Conservation (phyloP, 1,140 invertebrate genomes). For the Episyrphus balteatus region DNA sequence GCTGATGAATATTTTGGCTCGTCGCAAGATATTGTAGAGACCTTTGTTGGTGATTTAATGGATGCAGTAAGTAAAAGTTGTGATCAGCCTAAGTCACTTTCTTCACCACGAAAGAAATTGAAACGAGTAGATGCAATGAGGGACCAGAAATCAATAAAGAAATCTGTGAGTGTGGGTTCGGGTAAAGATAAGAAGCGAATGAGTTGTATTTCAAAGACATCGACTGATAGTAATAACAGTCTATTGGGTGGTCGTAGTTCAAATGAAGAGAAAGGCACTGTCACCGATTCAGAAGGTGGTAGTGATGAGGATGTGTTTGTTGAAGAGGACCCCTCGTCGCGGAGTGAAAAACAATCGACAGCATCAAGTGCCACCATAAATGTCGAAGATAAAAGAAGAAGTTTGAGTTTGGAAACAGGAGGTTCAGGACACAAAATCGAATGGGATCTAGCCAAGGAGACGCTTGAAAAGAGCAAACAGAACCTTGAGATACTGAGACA, state of each 20-base stretch:
- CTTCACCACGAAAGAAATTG: conserved; percentile 5
- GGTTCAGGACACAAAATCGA: conserved; percentile 18
- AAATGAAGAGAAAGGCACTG: background rate
- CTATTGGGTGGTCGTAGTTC: conserved; percentile 10
- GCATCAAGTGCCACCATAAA: conserved; percentile 17
- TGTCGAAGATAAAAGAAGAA: conserved; percentile 35
- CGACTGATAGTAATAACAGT: conserved; percentile 31
- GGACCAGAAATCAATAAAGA: conserved; percentile 8
- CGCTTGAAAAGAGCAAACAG: conserved; percentile 33
- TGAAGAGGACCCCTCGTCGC: conserved; percentile 3
- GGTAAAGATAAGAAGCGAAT: conserved; percentile 27
- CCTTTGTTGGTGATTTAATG: conserved; percentile 46
- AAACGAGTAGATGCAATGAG: conserved; percentile 5
- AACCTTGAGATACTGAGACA: conserved; percentile 33
- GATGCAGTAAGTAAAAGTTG: conserved; percentile 32
- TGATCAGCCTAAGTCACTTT: no score
- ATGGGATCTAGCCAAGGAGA: conserved; percentile 19
- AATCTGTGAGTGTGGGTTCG: conserved; percentile 4
- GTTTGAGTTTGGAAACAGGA: conserved; percentile 24
- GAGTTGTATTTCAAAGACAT: conserved; percentile 33
- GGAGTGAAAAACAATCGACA: conserved; percentile 3
- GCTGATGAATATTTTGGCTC: conserved; percentile 50
- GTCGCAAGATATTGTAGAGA: conserved; percentile 37
- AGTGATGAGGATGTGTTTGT: conserved; percentile 6
- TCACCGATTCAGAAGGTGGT: conserved; percentile 2